phyloP scores from a whole-genome alignment of 2,888 invertebrate species.

The Chrysopilus asiliformis region DNA sequence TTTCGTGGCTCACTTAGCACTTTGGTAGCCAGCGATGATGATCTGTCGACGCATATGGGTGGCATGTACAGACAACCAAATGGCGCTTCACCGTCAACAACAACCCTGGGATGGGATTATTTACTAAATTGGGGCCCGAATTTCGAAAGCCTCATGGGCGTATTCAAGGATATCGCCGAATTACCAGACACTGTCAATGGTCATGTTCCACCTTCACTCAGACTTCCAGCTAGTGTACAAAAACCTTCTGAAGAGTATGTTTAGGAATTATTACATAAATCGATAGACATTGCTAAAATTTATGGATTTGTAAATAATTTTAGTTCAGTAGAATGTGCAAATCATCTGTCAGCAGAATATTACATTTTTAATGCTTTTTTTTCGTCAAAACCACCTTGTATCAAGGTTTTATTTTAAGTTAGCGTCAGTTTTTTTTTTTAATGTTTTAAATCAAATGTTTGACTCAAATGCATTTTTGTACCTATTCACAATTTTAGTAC shows the following conservation, averaged over 20 bases:
- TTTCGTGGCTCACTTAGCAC: conserved; percentile 89
- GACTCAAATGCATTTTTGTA: no score
- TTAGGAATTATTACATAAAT: conserved; percentile 28
- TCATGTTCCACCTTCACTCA: conserved; percentile 57
- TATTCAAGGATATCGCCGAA: conserved; percentile 92
- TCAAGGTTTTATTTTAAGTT: no score
- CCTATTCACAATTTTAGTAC: no score
- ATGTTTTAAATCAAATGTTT: no score
- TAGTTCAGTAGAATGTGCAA: conserved; percentile 9
- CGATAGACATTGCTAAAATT: not conserved
- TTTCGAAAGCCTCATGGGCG: conserved; percentile 88
- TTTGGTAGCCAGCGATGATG: conserved; percentile 86
- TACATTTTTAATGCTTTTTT: conserved; percentile 5
- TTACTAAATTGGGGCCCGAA: conserved; percentile 92
- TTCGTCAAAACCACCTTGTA: conserved; percentile 28
- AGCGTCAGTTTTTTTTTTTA: no score
- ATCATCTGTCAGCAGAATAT: conserved; percentile 2
- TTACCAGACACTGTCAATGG: conserved; percentile 71
- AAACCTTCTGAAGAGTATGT: conserved; percentile 87
- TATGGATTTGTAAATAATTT: conserved; percentile 7
- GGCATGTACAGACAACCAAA: conserved; percentile 68
- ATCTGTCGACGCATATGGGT: conserved; percentile 66
- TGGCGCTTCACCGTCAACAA: conserved; percentile 59
- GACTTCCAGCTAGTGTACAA: conserved; percentile 63
- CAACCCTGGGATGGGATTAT: conserved; percentile 86